A percentile compares a stretch with the other conserved stretches of the same genome.
Evolutionary conservation across 2,113 vertebrate species (phyloP).

Genomic region (Verasper variegatus): DNA sequence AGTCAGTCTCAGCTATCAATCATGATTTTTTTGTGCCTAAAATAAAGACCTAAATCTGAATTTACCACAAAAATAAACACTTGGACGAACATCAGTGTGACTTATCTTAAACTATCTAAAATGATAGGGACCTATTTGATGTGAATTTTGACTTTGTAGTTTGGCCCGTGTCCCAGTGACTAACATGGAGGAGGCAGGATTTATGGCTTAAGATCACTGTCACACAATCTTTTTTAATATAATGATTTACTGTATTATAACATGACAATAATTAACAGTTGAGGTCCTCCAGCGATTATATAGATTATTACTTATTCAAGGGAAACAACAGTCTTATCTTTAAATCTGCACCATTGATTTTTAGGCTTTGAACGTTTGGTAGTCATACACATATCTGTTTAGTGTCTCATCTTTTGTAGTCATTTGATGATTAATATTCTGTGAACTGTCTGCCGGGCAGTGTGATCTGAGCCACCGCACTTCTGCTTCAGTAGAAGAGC

Average conservation of each 20-base stretch:
- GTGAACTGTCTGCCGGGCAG: neutral
- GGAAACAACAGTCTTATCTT: fast-evolving
- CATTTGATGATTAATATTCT: conserved; percentile 2
- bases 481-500: neutral
- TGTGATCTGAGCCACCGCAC: neutral
- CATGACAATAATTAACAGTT: neutral
- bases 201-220: neutral
- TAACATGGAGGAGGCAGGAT: too few species aligned
- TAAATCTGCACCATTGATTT: neutral
- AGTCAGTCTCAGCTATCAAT: too few species aligned
- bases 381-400: neutral
- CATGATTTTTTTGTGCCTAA: too few species aligned
- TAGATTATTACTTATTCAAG: neutral
- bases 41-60: too few species aligned
- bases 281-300: neutral
- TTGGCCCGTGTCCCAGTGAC: too few species aligned
- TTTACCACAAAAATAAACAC: too few species aligned
- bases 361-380: neutral
- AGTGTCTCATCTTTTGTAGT: neutral
- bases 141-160: too few species aligned
- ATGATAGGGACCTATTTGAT: too few species aligned
- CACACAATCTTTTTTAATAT: neutral
- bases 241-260: neutral
- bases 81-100: too few species aligned
- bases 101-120: too few species aligned